Conservation (phyloP, 2,797 vertebrate species). For the Hemitrygon akajei region DNA sequence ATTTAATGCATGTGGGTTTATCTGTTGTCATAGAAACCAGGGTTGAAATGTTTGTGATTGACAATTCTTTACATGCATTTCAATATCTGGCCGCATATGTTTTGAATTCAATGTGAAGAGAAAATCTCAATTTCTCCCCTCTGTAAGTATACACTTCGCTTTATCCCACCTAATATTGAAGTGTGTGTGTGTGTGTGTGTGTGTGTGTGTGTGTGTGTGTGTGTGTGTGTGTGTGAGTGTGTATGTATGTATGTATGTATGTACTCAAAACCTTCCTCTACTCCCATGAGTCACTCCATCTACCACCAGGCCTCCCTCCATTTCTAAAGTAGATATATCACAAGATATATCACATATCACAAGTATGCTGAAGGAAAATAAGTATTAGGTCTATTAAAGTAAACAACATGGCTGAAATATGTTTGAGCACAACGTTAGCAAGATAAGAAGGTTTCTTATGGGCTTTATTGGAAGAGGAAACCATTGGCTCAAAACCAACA, state of each 20-base stretch:
- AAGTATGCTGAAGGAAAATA: neutral
- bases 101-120: conserved; percentile 9
- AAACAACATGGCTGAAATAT: neutral
- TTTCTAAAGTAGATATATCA: neutral
- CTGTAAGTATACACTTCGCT: neutral
- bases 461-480: neutral
- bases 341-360: neutral
- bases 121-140: neutral
- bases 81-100: neutral
- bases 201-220: too few relatives aligned
- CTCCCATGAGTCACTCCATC: too few relatives aligned
- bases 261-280: neutral
- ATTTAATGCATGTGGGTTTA: conserved; percentile 9
- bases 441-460: neutral
- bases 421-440: neutral
- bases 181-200: neutral
- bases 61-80: conserved; percentile 9
- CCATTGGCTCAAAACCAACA: neutral
- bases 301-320: too few relatives aligned
- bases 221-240: too few relatives aligned
- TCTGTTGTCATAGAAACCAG: conserved; percentile 21
- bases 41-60: conserved; percentile 26
- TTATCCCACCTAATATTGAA: neutral
- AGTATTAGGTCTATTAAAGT: neutral
- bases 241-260: neutral